A percentile compares a stretch with the other conserved stretches of the same genome.
Evolutionary conservation across 2,113 vertebrate species (phyloP).

Genomic region (Eidolon helvum): DNA sequence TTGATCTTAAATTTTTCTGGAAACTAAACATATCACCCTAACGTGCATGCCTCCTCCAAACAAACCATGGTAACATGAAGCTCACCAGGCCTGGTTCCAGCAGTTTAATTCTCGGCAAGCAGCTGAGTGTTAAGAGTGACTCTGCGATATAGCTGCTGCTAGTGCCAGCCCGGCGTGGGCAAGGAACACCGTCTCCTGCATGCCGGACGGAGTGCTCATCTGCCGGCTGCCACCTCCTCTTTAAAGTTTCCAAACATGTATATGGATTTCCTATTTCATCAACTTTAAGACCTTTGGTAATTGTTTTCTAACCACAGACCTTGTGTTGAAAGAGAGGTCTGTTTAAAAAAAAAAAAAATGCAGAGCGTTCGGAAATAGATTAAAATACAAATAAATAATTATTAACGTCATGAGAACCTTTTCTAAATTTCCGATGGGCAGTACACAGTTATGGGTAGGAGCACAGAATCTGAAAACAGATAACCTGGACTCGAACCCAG

Average conservation of each 20-base stretch:
- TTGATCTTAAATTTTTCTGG: constrained; percentile 41
- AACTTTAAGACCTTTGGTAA: constrained; percentile 40
- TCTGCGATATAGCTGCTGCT: constrained; percentile 70
- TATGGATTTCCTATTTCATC: constrained; percentile 16
- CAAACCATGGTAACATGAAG: constrained; percentile 73
- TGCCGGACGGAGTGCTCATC: constrained; percentile 46
- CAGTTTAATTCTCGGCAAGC: constrained; percentile 76
- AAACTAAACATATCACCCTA: constrained; percentile 45
- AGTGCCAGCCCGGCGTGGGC: constrained; percentile 68
- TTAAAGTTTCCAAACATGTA: constrained; percentile 35
- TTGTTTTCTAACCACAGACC: neutral
- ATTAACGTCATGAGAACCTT: neutral
- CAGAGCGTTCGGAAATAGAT: neutral
- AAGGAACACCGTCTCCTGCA: constrained; percentile 53
- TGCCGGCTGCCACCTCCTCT: constrained; percentile 53
- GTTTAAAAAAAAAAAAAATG: neutral
- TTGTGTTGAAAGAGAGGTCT: neutral
- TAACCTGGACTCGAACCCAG: neutral
- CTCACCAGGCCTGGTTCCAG: constrained; percentile 76
- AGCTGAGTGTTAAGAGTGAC: constrained; percentile 76
- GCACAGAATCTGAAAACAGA: neutral
- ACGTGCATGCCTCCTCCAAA: neutral
- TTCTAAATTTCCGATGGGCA: neutral
- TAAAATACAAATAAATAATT: neutral
- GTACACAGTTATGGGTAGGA: neutral